Base-by-base conservation (phyloP, 2,797 vertebrate species). In the Notolabrus celidotus region DNA sequence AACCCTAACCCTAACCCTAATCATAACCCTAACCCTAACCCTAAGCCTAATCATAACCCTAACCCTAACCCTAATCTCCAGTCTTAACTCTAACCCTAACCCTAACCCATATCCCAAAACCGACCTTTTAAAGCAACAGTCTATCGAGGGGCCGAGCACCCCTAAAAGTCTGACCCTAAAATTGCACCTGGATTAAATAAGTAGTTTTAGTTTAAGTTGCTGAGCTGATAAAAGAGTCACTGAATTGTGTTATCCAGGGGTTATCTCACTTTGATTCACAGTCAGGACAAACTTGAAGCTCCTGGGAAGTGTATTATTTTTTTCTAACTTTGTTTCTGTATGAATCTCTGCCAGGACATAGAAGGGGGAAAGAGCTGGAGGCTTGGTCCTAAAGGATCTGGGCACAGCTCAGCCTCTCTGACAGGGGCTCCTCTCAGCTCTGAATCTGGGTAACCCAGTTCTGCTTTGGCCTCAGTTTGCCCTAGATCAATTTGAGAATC, bases 381-480 rank as follows among this genome's bases (percentile, higher is more conserved):
- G 29, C 38, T 64, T 7, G 65, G 38, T 63, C 69, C 56, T 3
- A 5, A 7, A 75, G 69, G 77, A 51, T 5, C 25, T 1, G 2
- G 60, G 19, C 39, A 60, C 52, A 23, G 52, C 38, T 43, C 31
- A 16, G 63, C 39, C 42, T 22, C 12, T 45, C 49, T 70, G 65
- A 66, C 60, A 19, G 57, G 8, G 49, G 29, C 47, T 71, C 22
- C 12, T 41, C 33, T 15, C 36, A 1, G 8, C 53, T 29, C 67
- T 74, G 33, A 12, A 83, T 82, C n/a, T 88, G 79, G 88, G 86
- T 86, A 17, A 86, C 83, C 86, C 71, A 83, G 83, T 88, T 90
- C 73, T 69, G 70, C 29, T 63, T 4, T 0, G 29, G 74, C 42
- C 67, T 77, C 67, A 1, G 0, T 1, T 0, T 77, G 87, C 8